Percentiles rank a stretch among this genome's conserved stretches.
These are phyloP conservation scores for Zoanthus sociatus DNA, from an alignment of 92 coral and sea anemone genomes.

Conservation along the genomic window DNA sequence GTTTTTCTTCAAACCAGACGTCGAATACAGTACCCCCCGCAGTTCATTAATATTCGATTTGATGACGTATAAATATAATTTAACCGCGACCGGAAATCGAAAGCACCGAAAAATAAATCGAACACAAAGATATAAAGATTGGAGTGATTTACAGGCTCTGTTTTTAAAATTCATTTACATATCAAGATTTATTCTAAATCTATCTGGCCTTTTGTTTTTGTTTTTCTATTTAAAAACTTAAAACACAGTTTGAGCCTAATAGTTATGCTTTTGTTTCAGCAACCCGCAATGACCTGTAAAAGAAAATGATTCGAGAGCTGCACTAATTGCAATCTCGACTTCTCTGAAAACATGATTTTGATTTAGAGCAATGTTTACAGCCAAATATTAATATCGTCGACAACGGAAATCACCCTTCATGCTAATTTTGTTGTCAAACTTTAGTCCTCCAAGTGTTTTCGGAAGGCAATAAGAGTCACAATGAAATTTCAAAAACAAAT, in stretches of 20 bases:
- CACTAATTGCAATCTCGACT: not conserved
- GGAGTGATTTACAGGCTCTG: not conserved
- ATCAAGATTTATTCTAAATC: not conserved
- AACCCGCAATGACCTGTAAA: not conserved
- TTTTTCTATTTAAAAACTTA: not conserved
- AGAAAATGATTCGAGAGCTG: not conserved
- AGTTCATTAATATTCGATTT: slow-evolving; percentile 39
- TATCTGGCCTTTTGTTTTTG: not conserved
- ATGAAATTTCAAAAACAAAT: not conserved
- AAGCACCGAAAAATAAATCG: not conserved
- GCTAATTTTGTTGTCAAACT: not conserved
- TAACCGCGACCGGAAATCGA: slow-evolving; percentile 16
- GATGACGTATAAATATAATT: slow-evolving; percentile 5
- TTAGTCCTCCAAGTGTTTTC: not conserved
- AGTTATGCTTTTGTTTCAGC: not conserved
- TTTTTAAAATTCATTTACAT: not conserved
- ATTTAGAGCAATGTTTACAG: not conserved
- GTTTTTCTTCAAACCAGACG: slow-evolving; percentile 52
- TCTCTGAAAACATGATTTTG: not conserved
- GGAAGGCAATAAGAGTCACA: not conserved
- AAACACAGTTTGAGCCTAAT: not conserved
- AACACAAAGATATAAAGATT: not conserved
- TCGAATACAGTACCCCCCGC: slow-evolving; percentile 43
- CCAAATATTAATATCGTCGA: not conserved
- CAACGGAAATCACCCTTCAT: not conserved